Base-by-base conservation (phyloP, 2,888 invertebrate species). In the Syritta pipiens region DNA sequence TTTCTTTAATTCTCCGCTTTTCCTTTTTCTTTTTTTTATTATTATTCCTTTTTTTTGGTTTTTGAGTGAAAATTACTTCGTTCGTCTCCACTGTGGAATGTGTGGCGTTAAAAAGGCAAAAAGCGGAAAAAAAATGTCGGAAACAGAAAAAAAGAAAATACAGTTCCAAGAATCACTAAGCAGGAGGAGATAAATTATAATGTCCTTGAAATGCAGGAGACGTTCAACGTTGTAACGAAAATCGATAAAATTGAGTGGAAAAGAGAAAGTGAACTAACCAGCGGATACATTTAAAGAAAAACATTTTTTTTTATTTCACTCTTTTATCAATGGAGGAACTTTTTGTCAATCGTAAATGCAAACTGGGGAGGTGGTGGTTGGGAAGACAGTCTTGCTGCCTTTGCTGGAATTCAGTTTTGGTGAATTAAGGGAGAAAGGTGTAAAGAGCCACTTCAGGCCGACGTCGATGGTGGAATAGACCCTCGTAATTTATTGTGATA, bases 161-260 rank as follows among this genome's bases (percentile, higher is more conserved):
- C 2, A 24, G 44, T 65, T 53, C 63, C 32, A 44, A 65, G 63
- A 65, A 63, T 17, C 26, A 42, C 28, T 7, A 14, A 14, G 24
- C 22, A 32, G 12, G 24, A 44, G 24, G 24, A 65, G 51, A 53
- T 44, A 65, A 26, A 53, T 63, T 51, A 17, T 24, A 30, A 53
- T 65, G 63, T 65, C 63, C 63, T 65, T 65, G 44, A 53, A 65
- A 51, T 19, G 32, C 37, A 44, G 32, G 42, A 14, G 40, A 22
- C 10, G n/a, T n/a, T n/a, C n/a, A n/a, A n/a, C n/a, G 12, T 10
- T 24, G 14, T 14, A 32, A 28, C 6, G 20, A 17, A 65, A 65
- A 65, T 65, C 51, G 44, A 65, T 65, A 53, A 65, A 53, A 44
- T 32, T 42, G 30, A 32, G 24, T 7, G 51, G 10, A 14, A 9